Conservation (phyloP, 2,888 invertebrate genomes). For the Fabriciana adippe region DNA sequence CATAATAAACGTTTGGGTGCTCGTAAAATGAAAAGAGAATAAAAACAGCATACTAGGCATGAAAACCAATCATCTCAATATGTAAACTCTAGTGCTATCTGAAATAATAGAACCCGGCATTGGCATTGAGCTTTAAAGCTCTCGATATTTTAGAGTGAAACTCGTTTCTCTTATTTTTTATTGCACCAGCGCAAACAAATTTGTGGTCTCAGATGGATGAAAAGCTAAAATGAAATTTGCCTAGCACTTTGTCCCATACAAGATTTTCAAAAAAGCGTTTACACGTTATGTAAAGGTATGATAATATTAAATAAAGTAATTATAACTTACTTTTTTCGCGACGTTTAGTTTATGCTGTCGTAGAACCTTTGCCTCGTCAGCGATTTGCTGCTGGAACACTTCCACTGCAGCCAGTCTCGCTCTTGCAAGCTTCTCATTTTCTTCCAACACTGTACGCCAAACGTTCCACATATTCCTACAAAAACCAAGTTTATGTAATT, state of each 20-base stretch:
- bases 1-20: too few species aligned
- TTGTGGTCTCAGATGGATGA: background rate
- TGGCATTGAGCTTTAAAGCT: background rate
- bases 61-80: too few species aligned
- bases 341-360: slow-evolving; percentile 91
- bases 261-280: too few species aligned
- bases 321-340: slow-evolving; percentile 86
- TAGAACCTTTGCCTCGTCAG: slow-evolving; percentile 94
- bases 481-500: background rate
- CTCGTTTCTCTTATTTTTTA: too few species aligned
- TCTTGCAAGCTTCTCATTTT: slow-evolving; percentile 95
- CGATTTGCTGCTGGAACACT: slow-evolving; percentile 96
- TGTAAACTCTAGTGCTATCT: too few species aligned
- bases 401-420: slow-evolving; percentile 96
- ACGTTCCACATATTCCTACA: slow-evolving; percentile 97
- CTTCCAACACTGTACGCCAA: slow-evolving; percentile 97
- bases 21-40: too few species aligned
- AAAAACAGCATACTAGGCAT: too few species aligned
- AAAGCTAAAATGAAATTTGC: background rate
- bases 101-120: too few species aligned
- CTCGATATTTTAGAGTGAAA: background rate
- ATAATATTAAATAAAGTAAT: background rate
- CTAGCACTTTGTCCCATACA: too few species aligned
- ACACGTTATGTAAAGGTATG: background rate
- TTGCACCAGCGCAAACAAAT: too few species aligned